Evolutionary conservation across 2,113 vertebrate species (phyloP).

Genomic region (Myotis brandtii): DNA sequence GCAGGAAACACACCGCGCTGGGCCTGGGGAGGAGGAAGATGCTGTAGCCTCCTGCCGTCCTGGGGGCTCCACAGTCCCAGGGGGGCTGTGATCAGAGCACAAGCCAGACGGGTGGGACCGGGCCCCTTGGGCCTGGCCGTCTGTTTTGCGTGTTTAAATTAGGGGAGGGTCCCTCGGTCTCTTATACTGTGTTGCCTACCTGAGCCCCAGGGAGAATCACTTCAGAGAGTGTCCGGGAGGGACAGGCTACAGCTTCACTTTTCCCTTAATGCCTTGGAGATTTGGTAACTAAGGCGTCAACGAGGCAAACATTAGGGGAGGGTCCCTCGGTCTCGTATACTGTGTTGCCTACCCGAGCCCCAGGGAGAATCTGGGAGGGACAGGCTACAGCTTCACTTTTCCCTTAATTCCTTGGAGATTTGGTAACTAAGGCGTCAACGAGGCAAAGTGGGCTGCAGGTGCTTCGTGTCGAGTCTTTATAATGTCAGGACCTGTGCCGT

Average conservation of each 20-base stretch:
- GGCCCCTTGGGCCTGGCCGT: neutral
- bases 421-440: neutral
- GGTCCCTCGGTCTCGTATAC: neutral
- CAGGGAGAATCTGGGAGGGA: neutral
- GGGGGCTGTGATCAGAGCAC: no score
- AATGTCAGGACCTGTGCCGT: neutral
- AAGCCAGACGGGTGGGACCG: fast-evolving
- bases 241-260: neutral
- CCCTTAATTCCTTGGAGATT: neutral
- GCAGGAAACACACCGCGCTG: no score
- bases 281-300: neutral
- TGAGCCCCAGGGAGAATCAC: neutral
- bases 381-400: neutral
- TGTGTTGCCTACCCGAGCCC: neutral
- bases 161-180: neutral
- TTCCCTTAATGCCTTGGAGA: neutral
- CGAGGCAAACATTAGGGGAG: neutral
- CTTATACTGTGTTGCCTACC: neutral
- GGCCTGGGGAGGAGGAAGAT: neutral
- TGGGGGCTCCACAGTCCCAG: neutral
- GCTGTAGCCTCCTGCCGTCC: fast-evolving
- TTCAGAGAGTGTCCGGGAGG: no score
- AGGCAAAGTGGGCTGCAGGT: neutral
- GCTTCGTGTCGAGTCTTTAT: neutral
- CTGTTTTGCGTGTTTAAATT: neutral